A percentile compares a stretch with the other conserved stretches of the same genome.
Conservation (phyloP, 2,797 vertebrate species). For the Pantherophis vulpinus region DNA sequence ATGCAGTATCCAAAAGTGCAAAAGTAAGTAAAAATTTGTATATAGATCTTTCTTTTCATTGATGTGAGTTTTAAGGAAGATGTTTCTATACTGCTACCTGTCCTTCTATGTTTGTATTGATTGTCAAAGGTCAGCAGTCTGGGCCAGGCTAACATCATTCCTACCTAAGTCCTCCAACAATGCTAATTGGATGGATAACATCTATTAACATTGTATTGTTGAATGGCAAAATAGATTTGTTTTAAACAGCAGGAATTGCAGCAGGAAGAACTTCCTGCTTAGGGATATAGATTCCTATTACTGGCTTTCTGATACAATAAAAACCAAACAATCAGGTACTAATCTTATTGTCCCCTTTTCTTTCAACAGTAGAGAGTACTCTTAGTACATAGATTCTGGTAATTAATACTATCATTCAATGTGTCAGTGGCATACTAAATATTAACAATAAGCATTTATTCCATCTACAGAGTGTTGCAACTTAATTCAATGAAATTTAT, state of each 20-base stretch:
- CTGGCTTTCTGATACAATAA: not conserved
- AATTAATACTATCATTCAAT: not conserved
- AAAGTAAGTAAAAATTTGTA: slow-evolving; percentile 80
- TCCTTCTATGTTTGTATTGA: not conserved
- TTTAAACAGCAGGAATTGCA: not conserved
- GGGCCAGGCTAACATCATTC: not conserved
- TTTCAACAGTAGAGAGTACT: not conserved
- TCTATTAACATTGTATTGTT: not conserved
- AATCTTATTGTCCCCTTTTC: not conserved
- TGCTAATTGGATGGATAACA: not conserved
- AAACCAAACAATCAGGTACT: not conserved
- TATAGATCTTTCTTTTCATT: not conserved
- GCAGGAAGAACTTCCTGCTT: not conserved
- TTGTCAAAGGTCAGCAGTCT: not conserved
- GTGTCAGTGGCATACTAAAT: not conserved
- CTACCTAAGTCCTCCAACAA: not conserved
- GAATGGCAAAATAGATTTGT: not conserved
- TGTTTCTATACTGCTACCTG: not conserved
- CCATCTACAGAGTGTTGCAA: not conserved
- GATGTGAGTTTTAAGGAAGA: not conserved
- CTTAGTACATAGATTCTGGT: not conserved
- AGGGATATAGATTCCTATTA: not conserved
- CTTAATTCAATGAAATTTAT: not conserved
- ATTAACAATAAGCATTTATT: not conserved
- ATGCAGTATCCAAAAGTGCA: slow-evolving; percentile 99